Base-by-base conservation (phyloP, 2,888 invertebrate species). In the Nomada lathburiana region DNA sequence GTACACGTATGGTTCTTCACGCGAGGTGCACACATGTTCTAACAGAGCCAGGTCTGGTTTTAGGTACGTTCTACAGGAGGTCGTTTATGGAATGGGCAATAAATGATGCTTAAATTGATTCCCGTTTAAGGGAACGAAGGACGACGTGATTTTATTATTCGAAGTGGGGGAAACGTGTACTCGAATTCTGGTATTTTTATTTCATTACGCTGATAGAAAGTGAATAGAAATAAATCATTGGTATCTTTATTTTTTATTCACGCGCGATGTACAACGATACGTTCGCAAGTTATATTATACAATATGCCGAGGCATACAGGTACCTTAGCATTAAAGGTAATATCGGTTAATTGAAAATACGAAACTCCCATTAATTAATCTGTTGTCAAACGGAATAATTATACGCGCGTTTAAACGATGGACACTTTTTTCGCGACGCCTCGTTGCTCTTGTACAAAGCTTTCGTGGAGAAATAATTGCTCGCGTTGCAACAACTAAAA, bases 1-100 rank as follows among this genome's bases (percentile, higher is more conserved):
- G 71, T 76, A 75, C 67, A 57, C 76, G 55, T 76, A 71, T 50
- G 50, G 20, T 52, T 52, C 50, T 62, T 64, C 62, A 36, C 53
- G 67, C 62, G 60, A 55, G 36, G 36, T 23, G 47, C 20, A 62
- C 65, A 60, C 67, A 20, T 52, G 55, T 36, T 57, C n/a, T 60
- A 42, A 65, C 50, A 57, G 26, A 55, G 63, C 11, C 50, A 62
- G 50, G 13, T 10, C 36, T 26, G 47, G 26, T 72, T 69, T 55
- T 29, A 53, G 18, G 44, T 20, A 55, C 26, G 52, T 60, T 52
- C 50, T 23, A 44, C 20, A 7, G 13, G 62, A 42, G 62, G 13
- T 18, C n/a, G 29, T 62, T 62, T 62, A 62, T 16, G 62, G 18
- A 5, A 18, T 50, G 50, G 18, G 50, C 50, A 50, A 18, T 50